phyloP scores from a whole-genome alignment of 2,888 invertebrate species.

The Kuschelorhynchus macadamiae region DNA sequence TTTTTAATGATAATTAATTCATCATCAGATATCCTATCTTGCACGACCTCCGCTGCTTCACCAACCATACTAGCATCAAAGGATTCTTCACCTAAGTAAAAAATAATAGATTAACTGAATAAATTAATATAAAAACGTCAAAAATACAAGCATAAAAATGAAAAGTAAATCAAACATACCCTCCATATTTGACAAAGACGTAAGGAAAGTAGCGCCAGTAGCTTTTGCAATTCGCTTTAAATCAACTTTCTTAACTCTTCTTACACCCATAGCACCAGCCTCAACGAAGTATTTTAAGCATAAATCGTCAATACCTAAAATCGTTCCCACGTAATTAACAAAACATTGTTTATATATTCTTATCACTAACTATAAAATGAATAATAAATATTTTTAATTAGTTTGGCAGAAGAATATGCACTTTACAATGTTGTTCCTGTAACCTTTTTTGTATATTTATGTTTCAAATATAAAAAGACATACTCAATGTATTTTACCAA shows the following conservation, averaged over 20 bases:
- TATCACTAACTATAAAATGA: no score
- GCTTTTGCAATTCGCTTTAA: slow-evolving; percentile 98
- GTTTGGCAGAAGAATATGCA: no score
- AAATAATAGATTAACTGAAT: not conserved
- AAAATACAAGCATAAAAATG: not conserved
- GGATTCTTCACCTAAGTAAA: slow-evolving; percentile 85
- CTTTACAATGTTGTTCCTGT: no score
- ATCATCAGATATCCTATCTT: slow-evolving; percentile 97
- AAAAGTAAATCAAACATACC: slow-evolving; percentile 69
- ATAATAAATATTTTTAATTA: no score
- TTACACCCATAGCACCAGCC: slow-evolving; percentile 96
- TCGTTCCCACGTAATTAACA: not conserved
- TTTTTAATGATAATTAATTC: slow-evolving; percentile 97
- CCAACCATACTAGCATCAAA: slow-evolving; percentile 95
- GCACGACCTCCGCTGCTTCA: slow-evolving; percentile 94
- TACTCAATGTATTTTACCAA: no score
- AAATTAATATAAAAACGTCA: not conserved
- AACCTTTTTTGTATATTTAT: no score
- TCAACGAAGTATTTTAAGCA: slow-evolving; percentile 99
- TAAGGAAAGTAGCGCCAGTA: slow-evolving; percentile 92
- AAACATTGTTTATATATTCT: no score
- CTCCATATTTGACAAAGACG: slow-evolving; percentile 98
- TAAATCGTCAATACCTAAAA: slow-evolving; percentile 93
- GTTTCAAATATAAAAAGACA: no score
- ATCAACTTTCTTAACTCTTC: slow-evolving; percentile 95